Percentiles rank a stretch among this genome's conserved stretches.
These are phyloP conservation scores for Urocyon cinereoargenteus DNA, from an alignment of 2,797 vertebrate species.

Conservation along the genomic window DNA sequence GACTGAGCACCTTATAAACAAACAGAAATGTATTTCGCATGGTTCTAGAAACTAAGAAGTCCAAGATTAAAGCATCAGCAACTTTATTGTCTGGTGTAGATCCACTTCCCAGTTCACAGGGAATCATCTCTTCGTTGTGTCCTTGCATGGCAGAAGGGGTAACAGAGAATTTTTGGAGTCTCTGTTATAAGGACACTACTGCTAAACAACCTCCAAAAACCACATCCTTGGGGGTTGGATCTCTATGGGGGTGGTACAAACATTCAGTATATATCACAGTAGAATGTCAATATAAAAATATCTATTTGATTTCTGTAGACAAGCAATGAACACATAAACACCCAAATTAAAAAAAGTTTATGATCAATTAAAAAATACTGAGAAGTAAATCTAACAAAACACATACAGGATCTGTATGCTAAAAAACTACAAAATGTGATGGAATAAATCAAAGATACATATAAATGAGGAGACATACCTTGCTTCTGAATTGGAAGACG, in stretches of 20 bases:
- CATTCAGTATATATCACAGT: not conserved
- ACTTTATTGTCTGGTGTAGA: not conserved
- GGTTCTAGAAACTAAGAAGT: not conserved
- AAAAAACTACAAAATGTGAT: not conserved
- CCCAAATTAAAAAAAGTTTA: not conserved
- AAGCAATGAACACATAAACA: not conserved
- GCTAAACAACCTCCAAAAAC: not conserved
- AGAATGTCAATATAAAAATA: not conserved
- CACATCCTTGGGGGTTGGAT: not conserved
- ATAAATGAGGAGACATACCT: not conserved
- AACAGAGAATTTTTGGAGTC: not conserved
- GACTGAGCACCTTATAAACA: not conserved
- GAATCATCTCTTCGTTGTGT: not conserved
- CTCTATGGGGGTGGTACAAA: not conserved
- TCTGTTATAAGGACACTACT: not conserved
- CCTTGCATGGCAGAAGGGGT: not conserved
- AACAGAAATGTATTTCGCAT: not conserved
- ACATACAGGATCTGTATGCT: not conserved
- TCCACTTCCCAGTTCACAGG: not conserved
- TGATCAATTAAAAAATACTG: not conserved
- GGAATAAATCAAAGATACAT: not conserved
- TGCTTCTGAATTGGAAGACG: not conserved
- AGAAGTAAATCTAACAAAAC: not conserved
- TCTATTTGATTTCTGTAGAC: not conserved
- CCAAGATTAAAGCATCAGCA: not conserved